A percentile compares a stretch with the other conserved stretches of the same genome.
phyloP scores from a whole-genome alignment of 2,113 vertebrate species.

The Uropsilus gracilis region DNA sequence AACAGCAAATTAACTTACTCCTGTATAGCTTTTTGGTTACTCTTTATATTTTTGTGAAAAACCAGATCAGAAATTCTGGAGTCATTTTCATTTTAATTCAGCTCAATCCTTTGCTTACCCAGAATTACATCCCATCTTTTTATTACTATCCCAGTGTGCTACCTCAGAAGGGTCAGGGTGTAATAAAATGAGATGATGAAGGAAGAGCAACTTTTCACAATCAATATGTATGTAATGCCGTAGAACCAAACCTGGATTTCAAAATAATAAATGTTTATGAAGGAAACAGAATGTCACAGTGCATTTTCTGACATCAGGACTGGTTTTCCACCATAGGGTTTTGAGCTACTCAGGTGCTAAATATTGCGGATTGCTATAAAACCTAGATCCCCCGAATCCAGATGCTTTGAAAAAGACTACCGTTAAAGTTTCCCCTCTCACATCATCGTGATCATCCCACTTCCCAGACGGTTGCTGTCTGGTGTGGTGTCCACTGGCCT shows the following conservation, averaged over 20 bases:
- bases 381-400: not conserved
- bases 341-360: not conserved
- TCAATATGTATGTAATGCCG: not conserved
- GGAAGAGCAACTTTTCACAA: conserved; percentile 41
- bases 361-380: conserved; percentile 1
- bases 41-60: conserved; percentile 56
- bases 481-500: not conserved
- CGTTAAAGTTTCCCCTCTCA: not conserved
- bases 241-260: not conserved
- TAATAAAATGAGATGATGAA: conserved; percentile 34
- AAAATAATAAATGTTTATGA: conserved; percentile 33
- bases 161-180: conserved; percentile 17
- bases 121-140: conserved; percentile 28
- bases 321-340: not conserved
- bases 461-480: not conserved
- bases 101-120: conserved; percentile 30
- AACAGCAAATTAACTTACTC: conserved; percentile 28
- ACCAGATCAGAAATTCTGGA: conserved; percentile 38
- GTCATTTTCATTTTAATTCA: conserved; percentile 38
- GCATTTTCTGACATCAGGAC: not conserved
- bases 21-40: conserved; percentile 10
- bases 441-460: not conserved
- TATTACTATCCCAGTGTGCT: not conserved
- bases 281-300: conserved; percentile 12
- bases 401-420: not conserved